Evolutionary conservation across 2,888 invertebrate species (phyloP).

Genomic region (Diarsia mendica): DNA sequence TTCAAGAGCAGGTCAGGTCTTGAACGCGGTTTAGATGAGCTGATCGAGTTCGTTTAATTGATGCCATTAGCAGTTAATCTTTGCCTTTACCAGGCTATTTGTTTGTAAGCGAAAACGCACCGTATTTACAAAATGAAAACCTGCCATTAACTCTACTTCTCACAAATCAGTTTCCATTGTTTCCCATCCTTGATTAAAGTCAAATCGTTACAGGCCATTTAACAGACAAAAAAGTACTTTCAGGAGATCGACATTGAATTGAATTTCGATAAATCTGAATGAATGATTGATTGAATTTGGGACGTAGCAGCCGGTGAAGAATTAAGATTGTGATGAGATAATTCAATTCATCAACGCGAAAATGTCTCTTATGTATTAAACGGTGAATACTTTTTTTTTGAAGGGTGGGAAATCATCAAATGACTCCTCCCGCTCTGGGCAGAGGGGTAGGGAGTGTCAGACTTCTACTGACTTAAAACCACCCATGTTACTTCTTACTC

Average conservation of each 20-base stretch:
- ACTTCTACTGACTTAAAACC: no score
- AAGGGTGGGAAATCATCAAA: no score
- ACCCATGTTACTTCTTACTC: no score
- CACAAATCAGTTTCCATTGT: conserved; percentile 5
- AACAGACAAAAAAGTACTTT: conserved; percentile 34
- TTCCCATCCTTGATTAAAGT: conserved; percentile 23
- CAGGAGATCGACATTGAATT: conserved; percentile 39
- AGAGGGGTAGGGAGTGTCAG: no score
- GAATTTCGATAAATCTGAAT: conserved; percentile 56
- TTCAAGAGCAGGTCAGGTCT: neutral
- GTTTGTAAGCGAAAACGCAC: neutral
- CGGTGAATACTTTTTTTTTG: neutral
- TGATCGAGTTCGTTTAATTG: no score
- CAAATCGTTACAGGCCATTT: conserved; percentile 36
- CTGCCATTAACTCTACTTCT: neutral
- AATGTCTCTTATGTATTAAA: neutral
- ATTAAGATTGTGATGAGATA: conserved; percentile 37
- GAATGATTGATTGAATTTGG: conserved; percentile 54
- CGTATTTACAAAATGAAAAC: neutral
- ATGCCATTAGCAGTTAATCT: neutral
- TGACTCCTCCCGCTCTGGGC: no score
- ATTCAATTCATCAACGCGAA: conserved; percentile 19
- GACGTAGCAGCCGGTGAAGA: conserved; percentile 18
- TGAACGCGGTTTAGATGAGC: no score
- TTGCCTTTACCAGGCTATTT: neutral